Conservation (phyloP, 2,888 invertebrate genomes). For the Nomada fabriciana region DNA sequence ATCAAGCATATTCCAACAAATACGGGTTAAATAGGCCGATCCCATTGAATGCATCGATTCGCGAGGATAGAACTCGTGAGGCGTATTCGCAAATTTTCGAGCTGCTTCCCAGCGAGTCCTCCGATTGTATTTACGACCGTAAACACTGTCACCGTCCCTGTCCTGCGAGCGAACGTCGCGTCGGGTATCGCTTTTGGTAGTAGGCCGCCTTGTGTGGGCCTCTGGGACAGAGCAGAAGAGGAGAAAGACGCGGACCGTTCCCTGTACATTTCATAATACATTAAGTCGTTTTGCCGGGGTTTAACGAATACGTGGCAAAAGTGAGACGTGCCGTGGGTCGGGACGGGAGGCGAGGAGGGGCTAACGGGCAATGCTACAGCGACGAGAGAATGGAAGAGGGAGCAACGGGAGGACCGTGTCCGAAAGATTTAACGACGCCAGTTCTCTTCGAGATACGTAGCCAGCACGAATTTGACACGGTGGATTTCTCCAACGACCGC, state of each 20-base stretch:
- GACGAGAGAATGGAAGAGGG: constrained; percentile 39
- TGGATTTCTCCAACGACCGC: constrained; percentile 71
- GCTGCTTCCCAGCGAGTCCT: not conserved
- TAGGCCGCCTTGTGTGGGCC: constrained; percentile 68
- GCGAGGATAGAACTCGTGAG: not conserved
- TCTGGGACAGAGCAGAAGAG: constrained; percentile 4
- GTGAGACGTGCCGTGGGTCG: constrained; percentile 46
- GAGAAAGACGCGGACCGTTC: constrained; percentile 52
- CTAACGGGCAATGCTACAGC: constrained; percentile 12
- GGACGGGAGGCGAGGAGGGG: constrained; percentile 41
- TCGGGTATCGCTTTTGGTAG: constrained; percentile 8
- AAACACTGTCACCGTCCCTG: constrained; percentile 22
- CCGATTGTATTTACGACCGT: constrained; percentile 14
- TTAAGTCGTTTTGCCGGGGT: constrained; percentile 74
- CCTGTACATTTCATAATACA: constrained; percentile 78
- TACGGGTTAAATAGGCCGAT: not conserved
- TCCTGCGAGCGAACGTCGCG: constrained; percentile 8
- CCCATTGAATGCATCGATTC: not conserved
- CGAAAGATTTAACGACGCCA: constrained; percentile 73
- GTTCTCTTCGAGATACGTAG: constrained; percentile 65
- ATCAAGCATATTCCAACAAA: not conserved
- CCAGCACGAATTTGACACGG: constrained; percentile 74
- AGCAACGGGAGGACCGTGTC: constrained; percentile 68
- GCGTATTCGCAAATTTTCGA: not conserved
- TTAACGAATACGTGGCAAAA: constrained; percentile 67